Evolutionary conservation across 2,797 vertebrate species (phyloP).

Genomic region (Pristis pectinata): DNA sequence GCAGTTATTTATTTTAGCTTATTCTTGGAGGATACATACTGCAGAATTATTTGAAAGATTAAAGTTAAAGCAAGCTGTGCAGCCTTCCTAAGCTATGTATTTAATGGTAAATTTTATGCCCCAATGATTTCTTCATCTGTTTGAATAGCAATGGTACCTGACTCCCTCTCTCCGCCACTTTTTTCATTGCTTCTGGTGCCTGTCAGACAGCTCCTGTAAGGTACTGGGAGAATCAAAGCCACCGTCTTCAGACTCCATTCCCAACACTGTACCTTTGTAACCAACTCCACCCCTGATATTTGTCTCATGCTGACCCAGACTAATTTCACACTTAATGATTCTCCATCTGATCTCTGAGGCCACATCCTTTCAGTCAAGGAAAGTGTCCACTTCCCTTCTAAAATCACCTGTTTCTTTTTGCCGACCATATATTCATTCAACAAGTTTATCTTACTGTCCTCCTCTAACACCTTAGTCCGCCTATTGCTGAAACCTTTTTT

Average conservation of each 20-base stretch:
- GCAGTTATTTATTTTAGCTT: not conserved
- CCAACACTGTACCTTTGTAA: not conserved
- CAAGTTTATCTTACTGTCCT: not conserved
- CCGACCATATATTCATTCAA: too few species aligned
- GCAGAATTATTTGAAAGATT: not conserved
- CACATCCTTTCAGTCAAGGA: not conserved
- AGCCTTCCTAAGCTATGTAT: not conserved
- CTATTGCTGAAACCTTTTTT: not conserved
- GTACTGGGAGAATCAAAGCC: not conserved
- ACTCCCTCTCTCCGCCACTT: not conserved
- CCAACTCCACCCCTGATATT: not conserved
- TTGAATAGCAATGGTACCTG: too few species aligned
- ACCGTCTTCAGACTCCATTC: not conserved
- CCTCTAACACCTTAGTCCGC: not conserved
- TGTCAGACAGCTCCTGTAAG: not conserved
- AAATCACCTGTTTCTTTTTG: not conserved
- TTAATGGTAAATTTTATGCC: not conserved
- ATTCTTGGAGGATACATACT: not conserved
- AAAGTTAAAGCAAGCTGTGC: not conserved
- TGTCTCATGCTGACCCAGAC: not conserved
- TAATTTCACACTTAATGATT: not conserved
- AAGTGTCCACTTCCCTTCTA: not conserved
- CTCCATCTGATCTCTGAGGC: not conserved
- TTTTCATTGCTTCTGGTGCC: not conserved
- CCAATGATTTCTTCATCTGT: not conserved